These are phyloP conservation scores for Macrotis lagotis DNA, from an alignment of 2,113 vertebrate species.

Conservation along the genomic window DNA sequence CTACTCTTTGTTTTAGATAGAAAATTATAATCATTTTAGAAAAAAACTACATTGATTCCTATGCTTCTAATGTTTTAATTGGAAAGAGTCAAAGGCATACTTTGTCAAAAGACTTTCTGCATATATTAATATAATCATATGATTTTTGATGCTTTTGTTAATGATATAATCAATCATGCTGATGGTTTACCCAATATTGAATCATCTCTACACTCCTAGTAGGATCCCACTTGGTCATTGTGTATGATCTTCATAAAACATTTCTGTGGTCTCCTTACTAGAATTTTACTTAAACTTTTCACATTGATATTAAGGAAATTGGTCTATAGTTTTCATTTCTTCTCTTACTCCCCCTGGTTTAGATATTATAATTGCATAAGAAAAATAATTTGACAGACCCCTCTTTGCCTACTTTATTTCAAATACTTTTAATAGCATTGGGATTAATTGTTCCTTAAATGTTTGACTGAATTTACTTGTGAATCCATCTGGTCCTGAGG, in stretches of 20 bases:
- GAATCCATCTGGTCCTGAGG: neutral
- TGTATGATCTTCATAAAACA: neutral
- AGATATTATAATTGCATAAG: neutral
- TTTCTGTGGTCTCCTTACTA: neutral
- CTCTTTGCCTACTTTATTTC: neutral
- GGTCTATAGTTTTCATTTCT: neutral
- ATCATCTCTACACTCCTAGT: neutral
- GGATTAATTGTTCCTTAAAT: neutral
- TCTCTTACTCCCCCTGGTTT: neutral
- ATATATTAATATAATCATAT: neutral
- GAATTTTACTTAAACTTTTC: neutral
- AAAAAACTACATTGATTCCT: neutral
- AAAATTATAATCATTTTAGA: neutral
- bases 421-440: neutral
- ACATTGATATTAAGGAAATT: neutral
- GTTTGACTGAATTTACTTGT: neutral
- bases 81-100: neutral
- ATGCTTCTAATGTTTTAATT: neutral
- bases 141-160: neutral
- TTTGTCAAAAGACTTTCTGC: neutral
- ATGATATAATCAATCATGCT: neutral
- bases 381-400: neutral
- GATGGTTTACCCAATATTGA: neutral
- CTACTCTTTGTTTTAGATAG: neutral
- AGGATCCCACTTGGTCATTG: neutral